Evolutionary conservation across 2,888 invertebrate species (phyloP).

Genomic region (Pediacus dermestoides): DNA sequence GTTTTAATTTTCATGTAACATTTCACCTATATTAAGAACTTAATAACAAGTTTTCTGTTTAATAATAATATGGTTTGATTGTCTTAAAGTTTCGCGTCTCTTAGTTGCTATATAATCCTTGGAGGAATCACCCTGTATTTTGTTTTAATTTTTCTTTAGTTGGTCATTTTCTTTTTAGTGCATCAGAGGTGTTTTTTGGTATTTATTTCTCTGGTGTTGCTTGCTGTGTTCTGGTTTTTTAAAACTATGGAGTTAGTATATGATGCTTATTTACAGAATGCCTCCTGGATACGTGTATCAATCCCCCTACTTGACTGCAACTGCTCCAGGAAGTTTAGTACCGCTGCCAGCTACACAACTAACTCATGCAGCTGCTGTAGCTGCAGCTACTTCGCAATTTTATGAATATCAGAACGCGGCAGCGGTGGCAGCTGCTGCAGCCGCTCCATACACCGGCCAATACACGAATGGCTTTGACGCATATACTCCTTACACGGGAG

Average conservation of each 20-base stretch:
- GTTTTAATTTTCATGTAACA: slow-evolving; percentile 10
- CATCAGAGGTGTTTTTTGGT: slow-evolving; percentile 40
- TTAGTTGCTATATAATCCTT: too few relatives aligned
- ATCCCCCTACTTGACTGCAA: slow-evolving; percentile 66
- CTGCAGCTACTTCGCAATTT: slow-evolving; percentile 76
- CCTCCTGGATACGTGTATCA: slow-evolving; percentile 77
- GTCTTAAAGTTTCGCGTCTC: too few relatives aligned
- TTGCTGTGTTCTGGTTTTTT: slow-evolving; percentile 43
- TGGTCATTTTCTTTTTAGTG: slow-evolving; percentile 22
- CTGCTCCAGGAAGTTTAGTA: slow-evolving; percentile 63
- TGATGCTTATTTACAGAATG: slow-evolving; percentile 54
- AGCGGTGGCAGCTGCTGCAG: slow-evolving; percentile 63
- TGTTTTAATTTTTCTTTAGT: too few relatives aligned
- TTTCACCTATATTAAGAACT: slow-evolving; percentile 10
- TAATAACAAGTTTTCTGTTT: too few relatives aligned
- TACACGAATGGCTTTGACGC: slow-evolving; percentile 68
- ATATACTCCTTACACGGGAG: slow-evolving; percentile 65
- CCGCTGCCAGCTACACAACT: slow-evolving; percentile 65
- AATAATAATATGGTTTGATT: too few relatives aligned
- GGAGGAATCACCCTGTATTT: too few relatives aligned
- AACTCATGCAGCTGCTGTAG: slow-evolving; percentile 73
- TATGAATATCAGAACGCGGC: slow-evolving; percentile 68
- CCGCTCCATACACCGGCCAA: slow-evolving; percentile 68
- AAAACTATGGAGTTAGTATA: background rate
- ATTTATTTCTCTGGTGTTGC: slow-evolving; percentile 45